A percentile compares a stretch with the other conserved stretches of the same genome.
Evolutionary conservation across 2,113 vertebrate genomes (phyloP).

Genomic region (Oreotrochilus melanogaster): DNA sequence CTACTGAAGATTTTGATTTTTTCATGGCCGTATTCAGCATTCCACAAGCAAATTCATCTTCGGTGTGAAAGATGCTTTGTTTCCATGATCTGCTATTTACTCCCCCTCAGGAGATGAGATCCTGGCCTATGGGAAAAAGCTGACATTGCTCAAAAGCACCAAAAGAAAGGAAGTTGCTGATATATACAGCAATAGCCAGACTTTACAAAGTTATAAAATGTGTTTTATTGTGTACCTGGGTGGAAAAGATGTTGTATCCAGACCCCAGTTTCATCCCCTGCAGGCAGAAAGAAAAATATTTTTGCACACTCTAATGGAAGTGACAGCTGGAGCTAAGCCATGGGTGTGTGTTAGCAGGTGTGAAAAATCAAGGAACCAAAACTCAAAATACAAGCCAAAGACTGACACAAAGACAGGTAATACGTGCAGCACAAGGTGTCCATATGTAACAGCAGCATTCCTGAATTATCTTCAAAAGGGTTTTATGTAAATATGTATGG

Average conservation of each 20-base stretch:
- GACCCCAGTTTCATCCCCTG: background rate
- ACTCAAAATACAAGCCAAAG: background rate
- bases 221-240: background rate
- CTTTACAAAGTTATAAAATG: background rate
- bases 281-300: background rate
- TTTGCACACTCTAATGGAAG: background rate
- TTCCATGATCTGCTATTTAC: background rate
- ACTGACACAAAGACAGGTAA: background rate
- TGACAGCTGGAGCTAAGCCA: background rate
- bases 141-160: background rate
- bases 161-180: background rate
- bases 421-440: fast-evolving
- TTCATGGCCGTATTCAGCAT: background rate
- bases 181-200: background rate
- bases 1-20: background rate
- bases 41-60: background rate
- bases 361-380: background rate
- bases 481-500: fast-evolving
- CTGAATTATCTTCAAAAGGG: background rate
- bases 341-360: background rate
- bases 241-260: background rate
- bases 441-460: background rate
- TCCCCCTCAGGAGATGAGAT: background rate
- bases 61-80: background rate
- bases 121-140: background rate